Evolutionary conservation across 2,113 vertebrate species (phyloP).

Genomic region (Tetrao urogallus): DNA sequence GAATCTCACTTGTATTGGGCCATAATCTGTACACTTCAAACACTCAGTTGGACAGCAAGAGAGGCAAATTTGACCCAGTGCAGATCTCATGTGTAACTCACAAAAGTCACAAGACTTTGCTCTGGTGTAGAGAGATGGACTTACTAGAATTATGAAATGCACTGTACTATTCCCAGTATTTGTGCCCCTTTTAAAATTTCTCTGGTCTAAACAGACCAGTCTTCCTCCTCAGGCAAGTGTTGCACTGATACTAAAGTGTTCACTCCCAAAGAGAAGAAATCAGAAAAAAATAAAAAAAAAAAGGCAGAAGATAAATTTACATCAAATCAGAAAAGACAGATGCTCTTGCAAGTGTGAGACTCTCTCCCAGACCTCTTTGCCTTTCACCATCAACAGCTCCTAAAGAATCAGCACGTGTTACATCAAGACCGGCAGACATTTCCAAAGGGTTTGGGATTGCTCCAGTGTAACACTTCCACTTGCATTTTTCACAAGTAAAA

Average conservation of each 20-base stretch:
- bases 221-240: neutral
- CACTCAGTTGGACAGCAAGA: neutral
- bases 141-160: neutral
- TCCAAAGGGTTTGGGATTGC: neutral
- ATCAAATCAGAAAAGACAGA: slow-evolving; percentile 3
- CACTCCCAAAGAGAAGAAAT: neutral
- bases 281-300: too few species aligned
- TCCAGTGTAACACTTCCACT: neutral
- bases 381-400: neutral
- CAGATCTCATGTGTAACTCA: neutral
- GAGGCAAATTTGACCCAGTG: neutral
- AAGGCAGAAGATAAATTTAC: neutral
- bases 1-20: neutral
- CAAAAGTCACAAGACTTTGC: neutral
- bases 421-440: neutral
- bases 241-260: neutral
- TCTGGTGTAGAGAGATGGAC: neutral
- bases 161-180: neutral
- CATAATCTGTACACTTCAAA: neutral
- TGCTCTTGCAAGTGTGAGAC: slow-evolving; percentile 11
- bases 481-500: slow-evolving; percentile 19
- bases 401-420: neutral
- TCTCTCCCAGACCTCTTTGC: neutral
- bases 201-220: neutral
- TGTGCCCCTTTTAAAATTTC: neutral